Conservation (phyloP, 2,888 invertebrate genomes). For the Drosophila kuntzei region DNA sequence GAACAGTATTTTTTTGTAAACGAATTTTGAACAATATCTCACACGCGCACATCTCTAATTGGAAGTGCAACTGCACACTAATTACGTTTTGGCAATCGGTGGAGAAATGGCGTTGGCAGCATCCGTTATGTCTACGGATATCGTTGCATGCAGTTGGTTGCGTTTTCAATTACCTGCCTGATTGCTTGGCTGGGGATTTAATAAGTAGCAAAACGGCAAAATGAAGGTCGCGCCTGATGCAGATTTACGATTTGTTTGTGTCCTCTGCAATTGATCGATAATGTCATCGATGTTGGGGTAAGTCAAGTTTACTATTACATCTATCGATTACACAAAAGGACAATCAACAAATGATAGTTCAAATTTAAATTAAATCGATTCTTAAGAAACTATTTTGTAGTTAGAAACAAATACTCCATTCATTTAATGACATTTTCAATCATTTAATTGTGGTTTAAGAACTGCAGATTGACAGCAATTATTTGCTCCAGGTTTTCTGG, state of each 20-base stretch:
- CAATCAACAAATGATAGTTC: background rate
- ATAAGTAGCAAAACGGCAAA: constrained; percentile 17
- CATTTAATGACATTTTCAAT: background rate
- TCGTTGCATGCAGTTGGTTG: constrained; percentile 38
- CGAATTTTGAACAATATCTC: background rate
- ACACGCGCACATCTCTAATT: constrained; percentile 12
- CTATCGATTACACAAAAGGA: background rate
- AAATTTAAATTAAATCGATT: too few relatives aligned
- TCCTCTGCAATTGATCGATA: background rate
- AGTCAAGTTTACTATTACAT: background rate
- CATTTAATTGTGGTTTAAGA: too few relatives aligned
- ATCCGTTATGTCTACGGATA: constrained; percentile 30
- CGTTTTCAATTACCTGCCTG: constrained; percentile 57
- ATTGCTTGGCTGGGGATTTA: constrained; percentile 32
- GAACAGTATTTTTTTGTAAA: background rate
- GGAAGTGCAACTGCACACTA: constrained; percentile 18
- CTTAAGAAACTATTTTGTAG: too few relatives aligned
- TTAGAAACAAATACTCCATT: background rate
- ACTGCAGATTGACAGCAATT: background rate
- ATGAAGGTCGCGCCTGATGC: background rate
- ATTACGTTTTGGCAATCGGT: constrained; percentile 34
- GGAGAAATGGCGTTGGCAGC: constrained; percentile 14
- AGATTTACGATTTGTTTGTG: background rate
- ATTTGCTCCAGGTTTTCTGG: too few relatives aligned
- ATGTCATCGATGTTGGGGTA: background rate